Conservation (phyloP, 2,113 vertebrate species). For the Zeus faber region DNA sequence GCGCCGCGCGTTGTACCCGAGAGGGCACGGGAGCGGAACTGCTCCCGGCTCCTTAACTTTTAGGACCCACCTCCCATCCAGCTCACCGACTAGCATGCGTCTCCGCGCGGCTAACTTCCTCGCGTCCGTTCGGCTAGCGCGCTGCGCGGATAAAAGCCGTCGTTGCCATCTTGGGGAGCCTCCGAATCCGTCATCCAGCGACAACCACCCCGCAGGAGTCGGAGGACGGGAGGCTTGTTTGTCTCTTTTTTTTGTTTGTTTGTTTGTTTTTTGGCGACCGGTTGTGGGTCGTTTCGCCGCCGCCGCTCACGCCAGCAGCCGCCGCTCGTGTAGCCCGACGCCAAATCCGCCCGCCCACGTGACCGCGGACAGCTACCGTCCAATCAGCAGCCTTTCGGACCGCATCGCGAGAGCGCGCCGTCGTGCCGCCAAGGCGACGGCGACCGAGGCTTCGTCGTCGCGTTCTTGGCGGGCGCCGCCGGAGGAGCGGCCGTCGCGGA, state of each 20-base stretch:
- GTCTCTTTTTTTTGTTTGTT: background rate
- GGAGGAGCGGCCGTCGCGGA: too few relatives aligned
- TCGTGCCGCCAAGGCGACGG: background rate
- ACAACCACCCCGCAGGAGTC: too few relatives aligned
- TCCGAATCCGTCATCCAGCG: background rate
- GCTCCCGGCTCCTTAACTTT: too few relatives aligned
- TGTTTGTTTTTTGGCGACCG: background rate
- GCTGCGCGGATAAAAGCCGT: constrained; percentile 45
- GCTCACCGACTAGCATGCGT: constrained; percentile 32
- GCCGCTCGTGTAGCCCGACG: constrained; percentile 80
- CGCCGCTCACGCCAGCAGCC: constrained; percentile 24
- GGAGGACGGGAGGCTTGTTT: background rate
- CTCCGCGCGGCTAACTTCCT: constrained; percentile 45
- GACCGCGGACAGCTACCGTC: constrained; percentile 25
- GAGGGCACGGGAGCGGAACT: too few relatives aligned
- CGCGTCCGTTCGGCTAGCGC: constrained; percentile 44
- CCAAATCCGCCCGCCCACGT: constrained; percentile 59
- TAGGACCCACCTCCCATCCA: constrained; percentile 13
- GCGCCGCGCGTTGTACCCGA: too few relatives aligned
- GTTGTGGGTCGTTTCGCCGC: constrained; percentile 1
- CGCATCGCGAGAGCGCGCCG: constrained; percentile 55
- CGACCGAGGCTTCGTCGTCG: too few relatives aligned
- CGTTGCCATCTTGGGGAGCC: constrained; percentile 7
- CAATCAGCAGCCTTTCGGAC: constrained; percentile 24
- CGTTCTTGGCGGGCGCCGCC: too few relatives aligned